phyloP scores from a whole-genome alignment of 1,140 invertebrate genomes.

The Dreissena polymorpha region DNA sequence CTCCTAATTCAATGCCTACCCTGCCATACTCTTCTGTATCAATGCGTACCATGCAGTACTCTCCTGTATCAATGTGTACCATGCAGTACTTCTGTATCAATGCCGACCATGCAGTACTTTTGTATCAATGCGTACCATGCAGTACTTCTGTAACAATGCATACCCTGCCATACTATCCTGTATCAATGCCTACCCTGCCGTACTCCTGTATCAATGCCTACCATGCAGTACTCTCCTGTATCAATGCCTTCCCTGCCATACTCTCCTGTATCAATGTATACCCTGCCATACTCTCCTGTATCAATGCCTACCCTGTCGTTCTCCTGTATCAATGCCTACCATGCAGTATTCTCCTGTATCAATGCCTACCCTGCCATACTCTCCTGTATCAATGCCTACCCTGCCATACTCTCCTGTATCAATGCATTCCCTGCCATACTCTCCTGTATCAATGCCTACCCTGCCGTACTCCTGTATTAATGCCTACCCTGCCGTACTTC shows the following conservation, averaged over 20 bases:
- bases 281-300: too few species aligned
- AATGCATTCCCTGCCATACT: too few species aligned
- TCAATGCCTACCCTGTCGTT: constrained; percentile 80
- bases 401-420: constrained; percentile 81
- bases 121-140: constrained; percentile 79
- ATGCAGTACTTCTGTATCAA: constrained; percentile 80
- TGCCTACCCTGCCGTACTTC: constrained; percentile 80
- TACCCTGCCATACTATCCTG: constrained; percentile 81
- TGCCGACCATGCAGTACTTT: constrained; percentile 80
- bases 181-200: constrained; percentile 80
- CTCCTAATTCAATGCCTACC: too few species aligned
- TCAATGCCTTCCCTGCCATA: constrained; percentile 80
- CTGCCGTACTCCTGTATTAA: constrained; percentile 80
- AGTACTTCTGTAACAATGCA: too few species aligned
- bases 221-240: constrained; percentile 81
- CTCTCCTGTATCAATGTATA: constrained; percentile 80
- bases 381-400: constrained; percentile 80
- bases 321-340: constrained; percentile 80
- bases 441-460: too few species aligned
- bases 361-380: constrained; percentile 80
- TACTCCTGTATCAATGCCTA: constrained; percentile 79
- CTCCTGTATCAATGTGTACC: constrained; percentile 80
- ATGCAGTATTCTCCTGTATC: constrained; percentile 81
- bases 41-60: constrained; percentile 80
- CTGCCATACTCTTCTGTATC: constrained; percentile 80